Conservation (phyloP, 2,888 invertebrate species). For the Dryobota labecula region DNA sequence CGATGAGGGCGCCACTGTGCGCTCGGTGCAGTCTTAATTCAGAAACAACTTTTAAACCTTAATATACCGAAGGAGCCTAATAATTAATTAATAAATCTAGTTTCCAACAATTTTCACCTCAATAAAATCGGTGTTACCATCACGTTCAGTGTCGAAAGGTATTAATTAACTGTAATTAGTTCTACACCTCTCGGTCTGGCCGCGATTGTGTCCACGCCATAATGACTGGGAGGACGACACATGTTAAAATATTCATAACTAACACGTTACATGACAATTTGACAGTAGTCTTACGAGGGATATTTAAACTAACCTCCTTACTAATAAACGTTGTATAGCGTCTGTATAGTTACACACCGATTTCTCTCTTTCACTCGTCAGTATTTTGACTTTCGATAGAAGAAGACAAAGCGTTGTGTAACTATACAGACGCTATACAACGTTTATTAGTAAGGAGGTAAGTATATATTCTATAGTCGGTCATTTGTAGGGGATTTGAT, state of each 20-base stretch:
- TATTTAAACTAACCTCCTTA: constrained; percentile 18
- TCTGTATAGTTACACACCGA: too few relatives aligned
- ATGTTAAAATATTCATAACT: constrained; percentile 48
- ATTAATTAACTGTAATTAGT: constrained; percentile 59
- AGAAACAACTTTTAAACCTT: neutral
- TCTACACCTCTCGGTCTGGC: constrained; percentile 58
- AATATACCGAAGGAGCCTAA: neutral
- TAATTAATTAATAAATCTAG: constrained; percentile 15
- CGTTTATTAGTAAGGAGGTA: too few relatives aligned
- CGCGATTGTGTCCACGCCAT: constrained; percentile 60
- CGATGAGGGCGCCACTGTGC: too few relatives aligned
- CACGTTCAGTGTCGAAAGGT: constrained; percentile 26
- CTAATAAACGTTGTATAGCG: too few relatives aligned
- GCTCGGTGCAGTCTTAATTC: too few relatives aligned
- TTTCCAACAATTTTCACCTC: constrained; percentile 33
- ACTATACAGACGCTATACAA: too few relatives aligned
- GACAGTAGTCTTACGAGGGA: neutral
- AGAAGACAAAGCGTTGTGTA: too few relatives aligned
- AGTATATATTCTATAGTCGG: neutral
- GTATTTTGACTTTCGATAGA: too few relatives aligned
- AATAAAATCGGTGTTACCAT: constrained; percentile 43
- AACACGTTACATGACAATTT: constrained; percentile 43
- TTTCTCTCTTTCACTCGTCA: too few relatives aligned
- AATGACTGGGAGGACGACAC: constrained; percentile 49
- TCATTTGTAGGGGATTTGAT: constrained; percentile 1